These are phyloP conservation scores for Hydractinia echinata DNA, from an alignment of 30 jellyfish, hydroid and myxozoan species.

Conservation along the genomic window DNA sequence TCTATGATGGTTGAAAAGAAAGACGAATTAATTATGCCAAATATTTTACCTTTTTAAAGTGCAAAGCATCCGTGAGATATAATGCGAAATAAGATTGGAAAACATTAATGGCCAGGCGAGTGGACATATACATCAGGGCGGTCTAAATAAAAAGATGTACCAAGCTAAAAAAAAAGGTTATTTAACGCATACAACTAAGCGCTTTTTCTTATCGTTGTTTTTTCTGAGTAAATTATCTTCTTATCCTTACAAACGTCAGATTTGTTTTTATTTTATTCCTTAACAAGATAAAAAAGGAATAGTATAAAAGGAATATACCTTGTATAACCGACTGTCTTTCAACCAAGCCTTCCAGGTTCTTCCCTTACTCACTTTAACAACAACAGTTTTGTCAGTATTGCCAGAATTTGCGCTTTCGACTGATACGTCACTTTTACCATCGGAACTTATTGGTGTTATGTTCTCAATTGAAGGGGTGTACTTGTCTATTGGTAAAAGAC, in stretches of 20 bases:
- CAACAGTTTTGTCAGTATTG: neutral
- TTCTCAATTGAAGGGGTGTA: neutral
- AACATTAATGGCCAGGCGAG: constrained; percentile 65
- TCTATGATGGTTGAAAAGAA: too few relatives aligned
- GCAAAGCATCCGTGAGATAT: constrained; percentile 62
- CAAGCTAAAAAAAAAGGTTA: too few relatives aligned
- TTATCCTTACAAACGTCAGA: neutral
- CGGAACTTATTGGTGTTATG: too few relatives aligned
- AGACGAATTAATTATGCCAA: too few relatives aligned
- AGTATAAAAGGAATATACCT: constrained; percentile 25
- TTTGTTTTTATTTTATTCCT: neutral
- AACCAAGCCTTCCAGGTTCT: constrained; percentile 71
- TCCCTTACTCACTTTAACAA: constrained; percentile 30
- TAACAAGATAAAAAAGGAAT: neutral
- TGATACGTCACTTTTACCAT: too few relatives aligned
- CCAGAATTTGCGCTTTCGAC: too few relatives aligned
- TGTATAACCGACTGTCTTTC: constrained; percentile 52
- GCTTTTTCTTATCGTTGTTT: neutral
- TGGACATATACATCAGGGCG: constrained; percentile 81
- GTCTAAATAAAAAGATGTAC: constrained; percentile 25
- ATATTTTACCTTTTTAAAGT: constrained; percentile 59
- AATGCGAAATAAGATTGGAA: constrained; percentile 65
- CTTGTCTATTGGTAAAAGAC: too few relatives aligned
- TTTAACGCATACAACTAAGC: neutral
- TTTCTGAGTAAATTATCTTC: too few relatives aligned